These are phyloP conservation scores for Adineta ricciae DNA, from an alignment of 2,888 invertebrate species.

Conservation along the genomic window DNA sequence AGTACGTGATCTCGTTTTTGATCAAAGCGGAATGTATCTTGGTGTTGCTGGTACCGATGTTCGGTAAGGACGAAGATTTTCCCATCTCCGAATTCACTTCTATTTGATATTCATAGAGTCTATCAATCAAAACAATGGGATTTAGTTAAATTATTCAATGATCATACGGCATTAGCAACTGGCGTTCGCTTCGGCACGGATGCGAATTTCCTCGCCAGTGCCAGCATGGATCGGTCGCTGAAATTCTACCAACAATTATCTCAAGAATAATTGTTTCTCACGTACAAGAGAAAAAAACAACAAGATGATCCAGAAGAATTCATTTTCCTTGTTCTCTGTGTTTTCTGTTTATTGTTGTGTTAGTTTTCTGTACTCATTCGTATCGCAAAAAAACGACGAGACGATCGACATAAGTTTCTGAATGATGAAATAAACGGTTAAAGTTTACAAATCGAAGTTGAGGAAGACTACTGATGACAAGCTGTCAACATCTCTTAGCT, in stretches of 20 bases:
- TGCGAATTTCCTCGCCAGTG: slow-evolving; percentile 82
- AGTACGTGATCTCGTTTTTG: slow-evolving; percentile 78
- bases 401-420: not conserved
- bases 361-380: not conserved
- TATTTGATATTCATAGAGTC: slow-evolving; percentile 54
- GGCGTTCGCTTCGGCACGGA: slow-evolving; percentile 92
- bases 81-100: not conserved
- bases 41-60: slow-evolving; percentile 92
- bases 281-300: not conserved
- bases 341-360: not conserved
- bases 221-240: slow-evolving; percentile 91
- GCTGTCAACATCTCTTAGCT: not conserved
- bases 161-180: slow-evolving; percentile 91
- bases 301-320: not conserved
- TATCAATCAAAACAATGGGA: slow-evolving; percentile 95
- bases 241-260: slow-evolving; percentile 53
- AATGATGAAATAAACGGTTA: not conserved
- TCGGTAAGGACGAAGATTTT: slow-evolving; percentile 40
- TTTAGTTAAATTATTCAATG: slow-evolving; percentile 72
- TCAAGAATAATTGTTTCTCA: not conserved
- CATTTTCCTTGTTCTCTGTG: not conserved
- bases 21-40: slow-evolving; percentile 92
- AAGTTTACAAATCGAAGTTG: too few relatives aligned
- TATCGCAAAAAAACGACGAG: not conserved
- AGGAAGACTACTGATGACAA: not conserved